These are phyloP conservation scores for Trematomus bernacchii DNA, from an alignment of 2,797 vertebrate genomes.

Conservation along the genomic window DNA sequence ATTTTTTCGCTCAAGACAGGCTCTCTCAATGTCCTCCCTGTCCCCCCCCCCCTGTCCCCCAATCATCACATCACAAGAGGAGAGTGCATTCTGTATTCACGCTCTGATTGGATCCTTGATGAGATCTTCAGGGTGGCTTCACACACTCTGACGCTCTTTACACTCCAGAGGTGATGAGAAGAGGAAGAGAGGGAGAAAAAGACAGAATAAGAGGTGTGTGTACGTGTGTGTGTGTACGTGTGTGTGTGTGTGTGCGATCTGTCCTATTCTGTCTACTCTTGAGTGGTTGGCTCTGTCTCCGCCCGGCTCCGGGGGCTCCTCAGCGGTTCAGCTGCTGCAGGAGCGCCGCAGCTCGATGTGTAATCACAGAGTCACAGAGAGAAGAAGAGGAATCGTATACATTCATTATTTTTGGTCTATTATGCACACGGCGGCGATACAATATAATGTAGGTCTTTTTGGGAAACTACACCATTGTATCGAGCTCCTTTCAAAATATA, in stretches of 20 bases:
- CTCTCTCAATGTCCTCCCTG: slow-evolving; percentile 27
- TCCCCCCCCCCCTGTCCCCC: neutral
- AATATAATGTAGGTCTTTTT: slow-evolving; percentile 22
- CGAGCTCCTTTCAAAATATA: slow-evolving; percentile 40
- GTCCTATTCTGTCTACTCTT: slow-evolving; percentile 88
- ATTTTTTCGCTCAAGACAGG: slow-evolving; percentile 60
- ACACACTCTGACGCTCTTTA: slow-evolving; percentile 69
- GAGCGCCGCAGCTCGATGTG: slow-evolving; percentile 81
- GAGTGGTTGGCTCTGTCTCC: slow-evolving; percentile 88
- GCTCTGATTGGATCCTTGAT: slow-evolving; percentile 87
- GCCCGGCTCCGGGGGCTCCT: slow-evolving; percentile 37
- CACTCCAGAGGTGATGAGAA: slow-evolving; percentile 80
- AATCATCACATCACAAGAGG: slow-evolving; percentile 72
- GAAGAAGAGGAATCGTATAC: slow-evolving; percentile 60
- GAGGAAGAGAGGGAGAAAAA: slow-evolving; percentile 23
- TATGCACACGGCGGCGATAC: slow-evolving; percentile 28
- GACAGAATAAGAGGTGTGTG: slow-evolving; percentile 50
- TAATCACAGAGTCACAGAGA: slow-evolving; percentile 90
- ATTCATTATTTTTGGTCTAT: slow-evolving; percentile 45
- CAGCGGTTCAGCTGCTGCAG: slow-evolving; percentile 37
- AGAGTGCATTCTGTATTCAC: slow-evolving; percentile 75
- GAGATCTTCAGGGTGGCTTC: slow-evolving; percentile 84
- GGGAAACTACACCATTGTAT: slow-evolving; percentile 37
- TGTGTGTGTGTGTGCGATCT: slow-evolving; percentile 71
- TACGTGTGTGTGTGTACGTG: slow-evolving; percentile 65